Conservation (phyloP, 2,888 invertebrate species). For the Orchestes rusci region DNA sequence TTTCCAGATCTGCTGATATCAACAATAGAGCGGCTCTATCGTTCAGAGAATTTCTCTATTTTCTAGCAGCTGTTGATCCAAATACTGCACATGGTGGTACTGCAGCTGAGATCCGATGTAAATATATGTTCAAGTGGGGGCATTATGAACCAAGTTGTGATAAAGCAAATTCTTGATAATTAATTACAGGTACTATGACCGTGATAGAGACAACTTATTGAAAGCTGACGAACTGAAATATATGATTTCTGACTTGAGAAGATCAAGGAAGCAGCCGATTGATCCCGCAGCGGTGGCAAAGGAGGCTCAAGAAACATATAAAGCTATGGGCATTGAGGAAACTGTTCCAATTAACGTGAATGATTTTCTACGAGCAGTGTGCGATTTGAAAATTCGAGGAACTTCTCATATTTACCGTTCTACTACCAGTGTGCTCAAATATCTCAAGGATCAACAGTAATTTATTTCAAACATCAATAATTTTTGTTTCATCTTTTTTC, state of each 20-base stretch:
- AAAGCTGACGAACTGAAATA: constrained; percentile 55
- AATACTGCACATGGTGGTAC: constrained; percentile 56
- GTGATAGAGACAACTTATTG: constrained; percentile 47
- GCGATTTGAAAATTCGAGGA: constrained; percentile 58
- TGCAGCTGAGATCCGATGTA: constrained; percentile 60
- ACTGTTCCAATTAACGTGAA: constrained; percentile 38
- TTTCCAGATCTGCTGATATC: constrained; percentile 51
- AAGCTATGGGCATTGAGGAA: constrained; percentile 30
- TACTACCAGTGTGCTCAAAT: constrained; percentile 40
- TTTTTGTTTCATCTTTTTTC: no score
- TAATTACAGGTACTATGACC: constrained; percentile 51
- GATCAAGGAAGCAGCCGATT: constrained; percentile 47
- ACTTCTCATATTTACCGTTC: constrained; percentile 61
- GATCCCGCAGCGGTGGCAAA: constrained; percentile 50
- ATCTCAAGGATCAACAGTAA: constrained; percentile 30
- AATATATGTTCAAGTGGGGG: constrained; percentile 53
- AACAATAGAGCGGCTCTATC: constrained; percentile 48
- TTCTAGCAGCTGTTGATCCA: constrained; percentile 60
- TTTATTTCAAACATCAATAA: not conserved
- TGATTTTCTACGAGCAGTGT: constrained; percentile 56
- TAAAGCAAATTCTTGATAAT: not conserved
- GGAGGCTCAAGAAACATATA: constrained; percentile 45
- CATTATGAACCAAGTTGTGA: no score
- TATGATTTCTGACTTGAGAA: constrained; percentile 50
- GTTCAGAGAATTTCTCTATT: constrained; percentile 52